Evolutionary conservation across 2,888 invertebrate genomes (phyloP), one percentile per base, ranked within the genome.

Genomic region (Aromia moschata): DNA sequence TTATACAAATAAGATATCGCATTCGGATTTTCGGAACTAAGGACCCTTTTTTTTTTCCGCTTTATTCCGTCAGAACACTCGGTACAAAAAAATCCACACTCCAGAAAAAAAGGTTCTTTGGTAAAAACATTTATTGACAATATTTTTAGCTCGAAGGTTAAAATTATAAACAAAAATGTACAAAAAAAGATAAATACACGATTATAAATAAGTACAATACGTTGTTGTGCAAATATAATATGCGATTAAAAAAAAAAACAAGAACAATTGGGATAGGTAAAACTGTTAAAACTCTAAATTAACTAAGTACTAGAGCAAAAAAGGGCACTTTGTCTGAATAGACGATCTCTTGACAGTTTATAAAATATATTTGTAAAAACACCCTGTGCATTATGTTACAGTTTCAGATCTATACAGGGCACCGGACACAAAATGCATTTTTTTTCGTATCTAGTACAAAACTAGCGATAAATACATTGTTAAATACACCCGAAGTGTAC

Each of bases 51-150:
- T n/a, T n/a, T 25, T 25, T 3, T 25, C 3, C 25, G 3, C 25
- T 25, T 25, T 25, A 25, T 25, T 25, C 25, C 4, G 25, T 16
- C 18, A 40, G 51, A 57, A 57, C 55, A 57, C 43, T 40, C 17
- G 43, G 47, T 36, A 58, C 20, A 56, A 46, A 59, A 43, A 58
- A 49, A 56, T 45, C 18, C 54, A 18, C 41, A 49, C 56, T 45
- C 18, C 54, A 18, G 37, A 20, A 52, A 57, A 52, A 53, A 52
- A 62, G 55, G 56, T 60, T 67, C 67, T 67, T 67, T 67, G 67
- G 67, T 67, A 67, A 65, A 67, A 62, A 60, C 49, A 56, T 65
- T 64, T 60, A 62, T 64, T 66, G 43, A 58, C 20, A 54, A 55
- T 58, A 37, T 58, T 60, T 52, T 53, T 52, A 38, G 9, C 15